phyloP scores from a whole-genome alignment of 2,113 vertebrate species.

The Anas platyrhynchos region DNA sequence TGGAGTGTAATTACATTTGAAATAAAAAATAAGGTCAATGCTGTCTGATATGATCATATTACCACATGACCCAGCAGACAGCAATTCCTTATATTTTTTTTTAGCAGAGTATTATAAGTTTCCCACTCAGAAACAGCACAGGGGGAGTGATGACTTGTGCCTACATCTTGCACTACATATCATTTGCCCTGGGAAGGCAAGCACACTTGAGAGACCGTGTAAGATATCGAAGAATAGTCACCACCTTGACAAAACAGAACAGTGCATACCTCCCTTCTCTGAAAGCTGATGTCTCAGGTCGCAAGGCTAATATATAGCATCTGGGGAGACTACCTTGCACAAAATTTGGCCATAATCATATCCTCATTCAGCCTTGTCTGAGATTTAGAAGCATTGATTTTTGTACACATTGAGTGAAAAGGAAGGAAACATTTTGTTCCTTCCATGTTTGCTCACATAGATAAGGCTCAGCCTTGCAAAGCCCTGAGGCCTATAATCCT shows the following conservation, averaged over 20 bases:
- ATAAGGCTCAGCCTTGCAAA: neutral
- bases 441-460: neutral
- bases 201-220: neutral
- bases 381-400: neutral
- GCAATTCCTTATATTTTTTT: neutral
- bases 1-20: neutral
- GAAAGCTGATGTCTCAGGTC: neutral
- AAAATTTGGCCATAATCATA: neutral
- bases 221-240: accelerated
- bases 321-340: neutral
- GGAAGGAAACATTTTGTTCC: neutral
- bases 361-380: neutral
- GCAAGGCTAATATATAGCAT: neutral
- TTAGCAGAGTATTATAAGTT: neutral
- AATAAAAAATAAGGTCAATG: neutral
- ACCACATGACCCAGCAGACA: neutral
- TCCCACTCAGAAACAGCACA: neutral
- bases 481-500: neutral
- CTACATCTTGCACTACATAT: neutral
- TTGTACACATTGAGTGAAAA: neutral
- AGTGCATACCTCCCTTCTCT: neutral
- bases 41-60: neutral
- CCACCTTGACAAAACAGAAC: neutral
- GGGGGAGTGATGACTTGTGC: neutral
- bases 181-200: neutral